Evolutionary conservation across 2,797 vertebrate genomes (phyloP).

Genomic region (Astyanax mexicanus): DNA sequence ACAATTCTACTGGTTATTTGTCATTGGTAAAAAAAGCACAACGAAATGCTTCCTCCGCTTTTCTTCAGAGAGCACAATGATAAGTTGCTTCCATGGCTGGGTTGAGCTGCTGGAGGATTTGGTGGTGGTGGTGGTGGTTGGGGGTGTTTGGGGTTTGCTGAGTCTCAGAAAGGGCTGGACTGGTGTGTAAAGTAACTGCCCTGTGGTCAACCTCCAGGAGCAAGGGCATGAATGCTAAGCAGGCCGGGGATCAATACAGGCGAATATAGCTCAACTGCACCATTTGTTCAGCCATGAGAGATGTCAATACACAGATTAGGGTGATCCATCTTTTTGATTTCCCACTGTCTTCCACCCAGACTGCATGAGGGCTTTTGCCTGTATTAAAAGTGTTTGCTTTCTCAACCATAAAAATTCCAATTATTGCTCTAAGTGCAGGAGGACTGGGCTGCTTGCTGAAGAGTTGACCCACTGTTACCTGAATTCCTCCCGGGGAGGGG

Average conservation of each 20-base stretch:
- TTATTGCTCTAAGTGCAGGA: conserved; percentile 87
- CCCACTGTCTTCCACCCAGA: conserved; percentile 85
- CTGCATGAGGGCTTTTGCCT: conserved; percentile 84
- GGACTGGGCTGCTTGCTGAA: conserved; percentile 80
- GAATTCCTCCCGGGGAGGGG: background rate
- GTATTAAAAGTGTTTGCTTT: conserved; percentile 91
- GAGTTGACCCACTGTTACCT: conserved; percentile 75
- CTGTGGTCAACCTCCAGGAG: conserved; percentile 86
- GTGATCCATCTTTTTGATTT: conserved; percentile 97
- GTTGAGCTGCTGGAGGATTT: conserved; percentile 50
- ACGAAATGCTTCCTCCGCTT: conserved; percentile 39
- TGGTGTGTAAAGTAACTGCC: conserved; percentile 84
- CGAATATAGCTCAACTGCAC: conserved; percentile 97
- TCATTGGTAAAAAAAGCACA: too few species aligned
- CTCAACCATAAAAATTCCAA: conserved; percentile 91
- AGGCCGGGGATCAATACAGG: conserved; percentile 90
- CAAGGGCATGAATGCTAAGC: conserved; percentile 91
- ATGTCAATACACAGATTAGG: conserved; percentile 97
- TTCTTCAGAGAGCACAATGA: conserved; percentile 65
- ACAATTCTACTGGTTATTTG: too few species aligned
- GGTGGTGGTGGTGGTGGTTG: conserved; percentile 54
- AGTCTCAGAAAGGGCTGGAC: conserved; percentile 75
- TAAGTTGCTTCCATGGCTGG: conserved; percentile 70
- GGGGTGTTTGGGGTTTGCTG: conserved; percentile 68
- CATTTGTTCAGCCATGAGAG: conserved; percentile 98